These are phyloP conservation scores for Lycaon pictus DNA, from an alignment of 2,113 vertebrate species.

Conservation along the genomic window DNA sequence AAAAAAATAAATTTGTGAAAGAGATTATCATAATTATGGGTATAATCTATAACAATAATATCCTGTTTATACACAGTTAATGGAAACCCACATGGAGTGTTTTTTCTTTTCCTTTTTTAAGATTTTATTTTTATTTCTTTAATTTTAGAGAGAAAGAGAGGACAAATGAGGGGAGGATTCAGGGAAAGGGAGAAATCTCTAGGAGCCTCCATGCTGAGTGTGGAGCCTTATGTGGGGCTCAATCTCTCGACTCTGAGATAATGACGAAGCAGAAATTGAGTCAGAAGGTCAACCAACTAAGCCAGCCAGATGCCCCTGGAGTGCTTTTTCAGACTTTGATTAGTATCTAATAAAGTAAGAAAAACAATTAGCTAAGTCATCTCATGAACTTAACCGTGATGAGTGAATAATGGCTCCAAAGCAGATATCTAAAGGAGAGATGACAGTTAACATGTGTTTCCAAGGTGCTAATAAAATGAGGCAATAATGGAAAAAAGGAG, in stretches of 20 bases:
- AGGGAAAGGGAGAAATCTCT: background rate
- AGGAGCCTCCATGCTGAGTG: background rate
- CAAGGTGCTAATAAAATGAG: background rate
- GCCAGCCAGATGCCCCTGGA: background rate
- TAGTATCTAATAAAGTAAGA: background rate
- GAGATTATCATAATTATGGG: background rate
- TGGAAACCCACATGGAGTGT: background rate
- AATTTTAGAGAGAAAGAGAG: background rate
- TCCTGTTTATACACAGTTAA: background rate
- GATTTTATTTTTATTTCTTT: background rate
- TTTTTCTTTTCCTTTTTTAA: background rate
- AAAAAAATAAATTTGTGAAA: background rate
- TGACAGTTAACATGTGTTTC: background rate
- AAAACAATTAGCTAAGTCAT: background rate
- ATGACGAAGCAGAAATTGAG: background rate
- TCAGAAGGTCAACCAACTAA: background rate
- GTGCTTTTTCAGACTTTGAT: background rate
- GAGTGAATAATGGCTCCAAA: background rate
- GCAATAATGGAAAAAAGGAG: background rate
- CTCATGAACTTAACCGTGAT: too few relatives aligned
- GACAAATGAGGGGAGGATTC: background rate
- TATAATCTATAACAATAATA: background rate
- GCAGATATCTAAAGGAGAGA: background rate
- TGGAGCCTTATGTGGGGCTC: background rate
- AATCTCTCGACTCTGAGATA: background rate